phyloP scores from a whole-genome alignment of 2,888 invertebrate species.

The Gerris lacustris region DNA sequence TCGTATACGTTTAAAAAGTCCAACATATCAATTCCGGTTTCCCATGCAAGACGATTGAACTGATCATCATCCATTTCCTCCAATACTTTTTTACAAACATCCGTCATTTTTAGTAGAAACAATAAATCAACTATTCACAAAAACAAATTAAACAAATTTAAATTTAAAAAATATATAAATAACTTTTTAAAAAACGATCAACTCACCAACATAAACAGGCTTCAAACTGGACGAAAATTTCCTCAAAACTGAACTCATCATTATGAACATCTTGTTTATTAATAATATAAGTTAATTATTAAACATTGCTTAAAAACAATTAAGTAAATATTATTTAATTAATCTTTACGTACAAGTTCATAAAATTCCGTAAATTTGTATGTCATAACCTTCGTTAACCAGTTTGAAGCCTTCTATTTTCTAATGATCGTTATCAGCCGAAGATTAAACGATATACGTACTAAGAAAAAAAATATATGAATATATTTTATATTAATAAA shows the following conservation, averaged over 20 bases:
- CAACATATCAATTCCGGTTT: neutral
- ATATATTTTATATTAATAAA: too few species aligned
- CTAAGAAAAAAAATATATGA: too few species aligned
- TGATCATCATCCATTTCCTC: neutral
- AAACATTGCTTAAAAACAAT: neutral
- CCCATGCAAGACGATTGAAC: neutral
- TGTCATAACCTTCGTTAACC: neutral
- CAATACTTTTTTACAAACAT: neutral
- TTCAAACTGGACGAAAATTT: neutral
- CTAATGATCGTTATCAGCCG: too few species aligned
- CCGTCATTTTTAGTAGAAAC: neutral
- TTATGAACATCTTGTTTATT: neutral
- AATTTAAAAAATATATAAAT: neutral
- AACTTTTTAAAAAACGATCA: neutral
- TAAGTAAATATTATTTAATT: neutral
- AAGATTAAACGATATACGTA: too few species aligned
- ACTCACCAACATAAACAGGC: neutral
- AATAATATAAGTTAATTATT: neutral
- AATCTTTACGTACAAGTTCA: neutral
- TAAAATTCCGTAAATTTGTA: neutral
- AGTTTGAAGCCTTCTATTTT: neutral
- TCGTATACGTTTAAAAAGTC: neutral
- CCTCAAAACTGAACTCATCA: neutral
- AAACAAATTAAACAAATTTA: neutral
- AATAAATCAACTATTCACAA: neutral